These are phyloP conservation scores for Anguilla anguilla DNA, from an alignment of 2,797 vertebrate species.

Conservation along the genomic window DNA sequence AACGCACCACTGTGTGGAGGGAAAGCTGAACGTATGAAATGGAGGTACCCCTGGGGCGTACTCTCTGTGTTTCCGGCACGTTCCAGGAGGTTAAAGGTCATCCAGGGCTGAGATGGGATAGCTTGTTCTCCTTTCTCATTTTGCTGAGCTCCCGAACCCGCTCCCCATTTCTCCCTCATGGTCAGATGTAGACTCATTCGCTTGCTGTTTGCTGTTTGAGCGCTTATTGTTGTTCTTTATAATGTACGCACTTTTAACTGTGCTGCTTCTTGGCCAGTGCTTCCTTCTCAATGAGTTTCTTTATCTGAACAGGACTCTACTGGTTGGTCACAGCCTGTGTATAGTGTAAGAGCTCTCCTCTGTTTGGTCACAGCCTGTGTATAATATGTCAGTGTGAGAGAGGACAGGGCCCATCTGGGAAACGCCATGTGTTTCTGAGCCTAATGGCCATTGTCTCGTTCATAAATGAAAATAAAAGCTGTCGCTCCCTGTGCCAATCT, in stretches of 20 bases:
- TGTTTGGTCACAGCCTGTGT: background rate
- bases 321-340: too few species aligned
- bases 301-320: too few species aligned
- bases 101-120: background rate
- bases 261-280: too few species aligned
- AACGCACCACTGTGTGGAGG: slow-evolving; percentile 6
- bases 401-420: background rate
- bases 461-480: background rate
- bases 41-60: slow-evolving; percentile 49
- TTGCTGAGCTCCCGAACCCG: background rate
- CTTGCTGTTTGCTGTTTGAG: too few species aligned
- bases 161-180: background rate
- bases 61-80: slow-evolving; percentile 1
- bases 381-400: background rate
- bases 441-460: background rate
- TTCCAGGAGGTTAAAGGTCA: background rate
- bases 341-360: too few species aligned
- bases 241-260: too few species aligned
- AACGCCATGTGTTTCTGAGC: background rate
- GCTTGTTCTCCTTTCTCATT: background rate
- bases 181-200: background rate
- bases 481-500: background rate
- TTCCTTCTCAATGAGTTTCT: too few species aligned
- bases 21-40: slow-evolving; percentile 52
- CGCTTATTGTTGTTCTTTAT: too few species aligned